These are phyloP conservation scores for Ectobius pallidus DNA, from an alignment of 2,888 invertebrate genomes.

Conservation along the genomic window DNA sequence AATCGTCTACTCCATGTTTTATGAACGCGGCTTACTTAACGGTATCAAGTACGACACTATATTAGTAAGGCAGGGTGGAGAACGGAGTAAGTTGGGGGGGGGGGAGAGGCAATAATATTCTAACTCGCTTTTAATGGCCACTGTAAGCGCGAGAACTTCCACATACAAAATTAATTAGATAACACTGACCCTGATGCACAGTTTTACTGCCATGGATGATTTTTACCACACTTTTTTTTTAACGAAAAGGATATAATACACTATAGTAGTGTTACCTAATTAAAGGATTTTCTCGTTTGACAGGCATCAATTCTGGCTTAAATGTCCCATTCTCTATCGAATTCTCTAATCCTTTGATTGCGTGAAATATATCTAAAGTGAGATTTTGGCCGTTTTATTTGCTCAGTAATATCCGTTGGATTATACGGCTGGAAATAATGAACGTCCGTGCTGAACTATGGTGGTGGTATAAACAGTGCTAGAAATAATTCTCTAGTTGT, in stretches of 20 bases:
- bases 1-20: too few species aligned
- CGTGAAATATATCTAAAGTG: background rate
- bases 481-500: too few species aligned
- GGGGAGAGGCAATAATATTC: background rate
- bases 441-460: too few species aligned
- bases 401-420: too few species aligned
- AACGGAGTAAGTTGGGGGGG: background rate
- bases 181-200: background rate
- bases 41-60: too few species aligned
- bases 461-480: too few species aligned
- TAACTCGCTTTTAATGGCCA: conserved; percentile 10
- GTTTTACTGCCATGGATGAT: background rate
- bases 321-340: background rate
- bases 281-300: background rate
- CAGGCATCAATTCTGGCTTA: background rate
- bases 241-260: background rate
- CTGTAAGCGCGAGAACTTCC: background rate
- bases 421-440: too few species aligned
- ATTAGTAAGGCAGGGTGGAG: background rate
- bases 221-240: background rate
- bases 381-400: too few species aligned
- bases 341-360: background rate
- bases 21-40: too few species aligned
- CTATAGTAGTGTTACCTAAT: background rate
- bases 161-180: conserved; percentile 21